Conservation (phyloP, 2,797 vertebrate species). For the Syngnathus acus region DNA sequence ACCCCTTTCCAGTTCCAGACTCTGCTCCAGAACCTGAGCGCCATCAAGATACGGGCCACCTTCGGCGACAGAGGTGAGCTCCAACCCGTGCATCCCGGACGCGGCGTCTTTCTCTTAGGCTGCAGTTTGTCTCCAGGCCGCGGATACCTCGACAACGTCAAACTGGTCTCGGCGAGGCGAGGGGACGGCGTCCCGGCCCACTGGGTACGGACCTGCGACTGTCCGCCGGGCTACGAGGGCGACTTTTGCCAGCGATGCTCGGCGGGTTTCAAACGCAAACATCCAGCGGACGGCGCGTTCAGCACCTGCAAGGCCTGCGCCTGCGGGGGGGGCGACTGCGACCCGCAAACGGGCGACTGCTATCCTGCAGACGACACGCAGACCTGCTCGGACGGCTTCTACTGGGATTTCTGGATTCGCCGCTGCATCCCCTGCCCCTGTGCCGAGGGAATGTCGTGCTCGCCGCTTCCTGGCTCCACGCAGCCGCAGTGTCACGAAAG, state of each 20-base stretch:
- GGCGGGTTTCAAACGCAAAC: constrained; percentile 68
- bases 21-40: constrained; percentile 84
- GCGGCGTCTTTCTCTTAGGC: too few species aligned
- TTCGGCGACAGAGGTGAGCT: constrained; percentile 83
- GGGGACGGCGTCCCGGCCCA: constrained; percentile 56
- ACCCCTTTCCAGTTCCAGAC: constrained; percentile 76
- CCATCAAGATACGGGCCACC: constrained; percentile 81
- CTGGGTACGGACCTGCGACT: constrained; percentile 84
- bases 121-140: constrained; percentile 67
- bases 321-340: constrained; percentile 81
- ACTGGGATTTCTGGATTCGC: constrained; percentile 55
- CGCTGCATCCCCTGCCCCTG: constrained; percentile 79
- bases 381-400: constrained; percentile 74
- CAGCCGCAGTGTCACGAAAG: constrained; percentile 66
- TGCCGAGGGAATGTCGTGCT: constrained; percentile 67
- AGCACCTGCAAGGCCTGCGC: constrained; percentile 76
- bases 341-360: constrained; percentile 86
- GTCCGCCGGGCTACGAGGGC: constrained; percentile 72
- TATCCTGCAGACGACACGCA: constrained; percentile 80
- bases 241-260: constrained; percentile 82
- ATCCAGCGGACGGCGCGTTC: constrained; percentile 62
- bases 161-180: constrained; percentile 73
- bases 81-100: too few species aligned
- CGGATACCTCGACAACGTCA: constrained; percentile 81
- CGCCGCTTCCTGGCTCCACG: constrained; percentile 39